Evolutionary conservation across 2,888 invertebrate species (phyloP).

Genomic region (Caenorhabditis afra): DNA sequence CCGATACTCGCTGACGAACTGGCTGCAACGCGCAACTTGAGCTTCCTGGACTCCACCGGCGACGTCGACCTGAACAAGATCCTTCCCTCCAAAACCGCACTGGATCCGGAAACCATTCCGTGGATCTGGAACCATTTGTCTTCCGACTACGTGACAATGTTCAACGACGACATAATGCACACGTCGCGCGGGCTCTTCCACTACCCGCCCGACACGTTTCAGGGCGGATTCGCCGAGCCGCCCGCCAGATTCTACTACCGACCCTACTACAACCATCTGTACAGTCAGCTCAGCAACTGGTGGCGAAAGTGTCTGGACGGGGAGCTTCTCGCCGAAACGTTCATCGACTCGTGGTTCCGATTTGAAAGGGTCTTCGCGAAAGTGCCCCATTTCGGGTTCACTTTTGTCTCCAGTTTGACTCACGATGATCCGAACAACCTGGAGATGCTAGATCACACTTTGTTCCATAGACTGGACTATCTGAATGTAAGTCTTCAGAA

Average conservation of each 20-base stretch:
- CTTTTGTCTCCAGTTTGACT: constrained; percentile 63
- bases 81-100: constrained; percentile 45
- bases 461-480: constrained; percentile 47
- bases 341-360: constrained; percentile 63
- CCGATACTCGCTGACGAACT: constrained; percentile 61
- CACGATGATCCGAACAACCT: constrained; percentile 65
- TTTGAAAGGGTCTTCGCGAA: constrained; percentile 45
- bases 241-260: constrained; percentile 67
- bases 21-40: constrained; percentile 31
- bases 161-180: constrained; percentile 70
- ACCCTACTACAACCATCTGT: constrained; percentile 64
- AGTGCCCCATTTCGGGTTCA: constrained; percentile 54
- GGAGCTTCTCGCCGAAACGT: constrained; percentile 53
- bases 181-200: constrained; percentile 65
- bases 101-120: constrained; percentile 55
- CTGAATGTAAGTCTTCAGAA: constrained; percentile 47
- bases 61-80: constrained; percentile 61
- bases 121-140: constrained; percentile 63
- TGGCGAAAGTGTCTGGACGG: constrained; percentile 67
- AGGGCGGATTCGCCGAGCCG: constrained; percentile 50
- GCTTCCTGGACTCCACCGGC: constrained; percentile 35
- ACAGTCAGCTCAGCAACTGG: constrained; percentile 60
- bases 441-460: constrained; percentile 50
- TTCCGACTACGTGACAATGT: constrained; percentile 61
- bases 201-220: constrained; percentile 62